Base-by-base conservation (phyloP, 2,113 vertebrate species). In the Nymphicus hollandicus region DNA sequence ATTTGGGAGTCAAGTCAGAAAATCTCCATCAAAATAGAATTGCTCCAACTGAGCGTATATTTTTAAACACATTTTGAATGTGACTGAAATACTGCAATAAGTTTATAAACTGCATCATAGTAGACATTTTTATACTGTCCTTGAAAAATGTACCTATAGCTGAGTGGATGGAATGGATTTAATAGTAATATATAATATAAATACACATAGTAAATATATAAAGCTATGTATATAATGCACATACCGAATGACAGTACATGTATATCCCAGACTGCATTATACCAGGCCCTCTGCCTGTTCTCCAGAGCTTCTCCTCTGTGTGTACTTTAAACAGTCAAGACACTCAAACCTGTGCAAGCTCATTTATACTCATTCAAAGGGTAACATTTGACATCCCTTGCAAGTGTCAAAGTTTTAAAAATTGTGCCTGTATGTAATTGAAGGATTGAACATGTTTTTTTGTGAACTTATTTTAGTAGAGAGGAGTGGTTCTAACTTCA, bases 111-210 rank as follows among this genome's bases (percentile, higher is more conserved):
- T 89, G 28, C 85, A 95, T 97, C 92, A 69, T 39, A 87, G 88
- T 79, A 92, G 95, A 97, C 96, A 87, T 91, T 96, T 97, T 97
- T 96, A 97, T 92, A 95, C 95, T 94, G 80, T 53, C 80, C 91
- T 94, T 96, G 96, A 96, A 96, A 97, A 97, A 97, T 81, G 69
- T 53, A 89, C 80, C 81, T 91, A 33, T 70, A 86, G 82, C 89
- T 71, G 77, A 92, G 73, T 65, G 35, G 77, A 93, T 89, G 65
- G 77, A 95, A 91, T 89, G 82, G 73, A 86, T 96, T 95, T 92
- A 96, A 93, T 79, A 79, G 65, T 76, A 86, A 90, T 93, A 95
- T 72, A 93, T 79, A 95, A 90, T 74, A 96, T 73, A 92, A 95
- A 95, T 86, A 77, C 80, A 66, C 55, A 47, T 76, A 91, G 88